Evolutionary conservation across 1,140 invertebrate genomes (phyloP), one percentile per base, ranked within the genome.

Genomic region (Lanistes nyassanus): DNA sequence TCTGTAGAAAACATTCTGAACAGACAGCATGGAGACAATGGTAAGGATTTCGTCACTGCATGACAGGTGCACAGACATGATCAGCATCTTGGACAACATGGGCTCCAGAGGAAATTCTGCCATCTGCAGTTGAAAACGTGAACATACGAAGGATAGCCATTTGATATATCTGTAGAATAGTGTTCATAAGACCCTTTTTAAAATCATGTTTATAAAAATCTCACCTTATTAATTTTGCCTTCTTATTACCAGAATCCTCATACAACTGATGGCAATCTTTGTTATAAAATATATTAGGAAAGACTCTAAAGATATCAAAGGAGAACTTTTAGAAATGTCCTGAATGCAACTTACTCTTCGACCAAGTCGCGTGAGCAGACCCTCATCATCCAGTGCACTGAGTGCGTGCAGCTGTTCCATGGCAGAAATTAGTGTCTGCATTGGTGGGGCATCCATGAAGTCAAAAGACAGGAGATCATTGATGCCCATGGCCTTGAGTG

Each of bases 401-500:
- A 99, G 91, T 16, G 97, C 98, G 90, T 99, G 98, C 39, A 99
- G 90, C 81, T 98, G 96, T 88, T 99, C 97, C 76, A 99, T 90
- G 7, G 98, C 98, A 93, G 98, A 98, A 23, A 99, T 97, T 60
- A 99, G 91, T 0, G 97, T 90, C 86, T 91, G 88, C 13, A 98
- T 96, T 0, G 98, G 98, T 16, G 98, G 98, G 0, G 98, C 96
- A 89, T 99, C 98, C 98, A 99, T 99, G 89, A 99, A 99, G 91
- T 99, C 98, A 89, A 99, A 99, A 85, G 97, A 94, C n/a, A 99
- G 89, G n/a, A 99, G 90, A 90, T 99, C 98, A 89, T 99, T 99
- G 67, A 99, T 99, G 9, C 98, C 98, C 97, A 99, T 99, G 0
- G 98, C 98, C 89, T 99, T 99, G 1, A 99, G 88, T 81, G 99